Conservation (phyloP, 2,888 invertebrate species). For the Calliopum simillimum region DNA sequence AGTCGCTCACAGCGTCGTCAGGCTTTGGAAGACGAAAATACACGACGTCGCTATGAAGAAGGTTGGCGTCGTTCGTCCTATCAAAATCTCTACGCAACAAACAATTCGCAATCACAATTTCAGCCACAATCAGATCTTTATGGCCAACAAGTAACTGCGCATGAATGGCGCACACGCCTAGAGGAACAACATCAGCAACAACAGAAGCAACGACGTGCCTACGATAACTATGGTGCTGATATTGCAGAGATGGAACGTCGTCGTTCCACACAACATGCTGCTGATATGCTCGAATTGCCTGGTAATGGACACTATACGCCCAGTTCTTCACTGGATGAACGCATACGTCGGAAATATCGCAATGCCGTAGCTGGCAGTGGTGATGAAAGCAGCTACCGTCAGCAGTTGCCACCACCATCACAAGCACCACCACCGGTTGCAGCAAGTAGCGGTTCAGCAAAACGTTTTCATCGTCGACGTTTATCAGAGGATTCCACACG, state of each 20-base stretch:
- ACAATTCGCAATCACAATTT: constrained; percentile 69
- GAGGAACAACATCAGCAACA: constrained; percentile 50
- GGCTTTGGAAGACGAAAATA: constrained; percentile 71
- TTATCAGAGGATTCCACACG: constrained; percentile 62
- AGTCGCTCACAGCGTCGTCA: constrained; percentile 78
- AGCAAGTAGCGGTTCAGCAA: constrained; percentile 41
- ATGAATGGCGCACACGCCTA: constrained; percentile 59
- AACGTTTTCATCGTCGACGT: constrained; percentile 61
- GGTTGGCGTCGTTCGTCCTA: constrained; percentile 78
- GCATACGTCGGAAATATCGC: constrained; percentile 54
- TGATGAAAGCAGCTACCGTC: constrained; percentile 55
- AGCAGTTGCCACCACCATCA: constrained; percentile 36
- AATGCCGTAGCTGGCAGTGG: constrained; percentile 45
- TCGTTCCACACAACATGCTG: constrained; percentile 52
- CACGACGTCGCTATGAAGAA: constrained; percentile 74
- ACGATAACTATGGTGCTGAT: constrained; percentile 52
- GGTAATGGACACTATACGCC: constrained; percentile 49
- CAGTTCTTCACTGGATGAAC: constrained; percentile 58
- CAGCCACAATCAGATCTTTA: constrained; percentile 76
- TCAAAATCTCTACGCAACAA: constrained; percentile 61
- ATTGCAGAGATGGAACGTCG: constrained; percentile 52
- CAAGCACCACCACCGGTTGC: constrained; percentile 38
- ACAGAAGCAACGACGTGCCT: constrained; percentile 41
- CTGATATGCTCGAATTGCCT: constrained; percentile 50
- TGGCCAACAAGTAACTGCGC: constrained; percentile 69